Base-by-base conservation (phyloP, 2,113 vertebrate species). In the Pica pica region DNA sequence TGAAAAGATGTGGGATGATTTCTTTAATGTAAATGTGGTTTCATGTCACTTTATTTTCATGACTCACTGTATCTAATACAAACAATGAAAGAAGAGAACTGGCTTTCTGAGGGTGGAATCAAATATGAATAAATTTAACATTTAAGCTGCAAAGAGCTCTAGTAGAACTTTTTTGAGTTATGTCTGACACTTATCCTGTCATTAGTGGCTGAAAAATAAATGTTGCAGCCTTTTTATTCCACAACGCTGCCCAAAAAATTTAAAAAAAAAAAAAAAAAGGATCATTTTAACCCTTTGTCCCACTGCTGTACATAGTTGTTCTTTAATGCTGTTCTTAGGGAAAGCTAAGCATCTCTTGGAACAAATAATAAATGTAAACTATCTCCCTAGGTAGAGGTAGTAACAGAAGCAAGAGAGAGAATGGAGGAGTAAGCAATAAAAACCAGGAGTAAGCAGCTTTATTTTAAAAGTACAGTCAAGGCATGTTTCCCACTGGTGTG, bases 1-100 rank as follows among this genome's bases (percentile, higher is more conserved):
- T 91, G 78, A 83, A 87, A 97, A 95, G 92, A 84, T 86, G 95
- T 96, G 93, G 96, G 95, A 93, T 95, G 94, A 81, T 95, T 97
- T 95, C 94, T 95, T 92, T 74, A 90, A 76, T 0, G 6, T 94
- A 83, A 94, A 83, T 95, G 84, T 91, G 64, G 89, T 81, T 96
- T 95, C 78, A 18, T 97, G 92, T 96, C 95, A 93, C 93, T 92
- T 95, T 79, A 78, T 94, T 96, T 94, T 83, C 80, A 9, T 97
- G 96, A 96, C 85, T 94, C 94, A 91, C 74, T 92, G 52, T 87
- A 87, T 95, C 90, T 80, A 95, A 94, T 91, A 94, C 83, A 96
- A 96, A 95, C 93, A 96, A 82, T 95, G 77, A 91, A 95, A 94
- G 83, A 88, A 68, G 61, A 87, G 49, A 64, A 61, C 57, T 84